Conservation (phyloP, 2,888 invertebrate genomes). For the Phortica okadai region DNA sequence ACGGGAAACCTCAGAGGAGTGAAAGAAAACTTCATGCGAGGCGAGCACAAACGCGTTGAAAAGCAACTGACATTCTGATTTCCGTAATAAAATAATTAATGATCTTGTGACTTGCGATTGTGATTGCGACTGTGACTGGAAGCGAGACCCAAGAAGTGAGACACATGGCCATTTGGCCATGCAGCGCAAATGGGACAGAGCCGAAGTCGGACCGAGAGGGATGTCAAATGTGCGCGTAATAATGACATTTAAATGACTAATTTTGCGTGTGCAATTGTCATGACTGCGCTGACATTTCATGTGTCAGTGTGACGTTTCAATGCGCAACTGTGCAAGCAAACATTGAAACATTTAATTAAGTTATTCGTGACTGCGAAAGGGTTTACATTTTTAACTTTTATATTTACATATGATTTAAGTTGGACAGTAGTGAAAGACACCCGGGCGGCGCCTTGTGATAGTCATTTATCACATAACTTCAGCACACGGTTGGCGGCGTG, state of each 20-base stretch:
- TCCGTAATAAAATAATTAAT: constrained; percentile 71
- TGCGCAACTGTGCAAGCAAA: constrained; percentile 37
- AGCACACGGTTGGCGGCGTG: constrained; percentile 52
- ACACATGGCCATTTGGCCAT: background rate
- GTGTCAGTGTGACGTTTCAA: constrained; percentile 29
- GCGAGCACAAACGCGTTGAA: constrained; percentile 51
- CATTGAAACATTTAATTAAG: constrained; percentile 54
- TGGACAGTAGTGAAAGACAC: constrained; percentile 29
- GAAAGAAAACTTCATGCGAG: background rate
- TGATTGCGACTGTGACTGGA: constrained; percentile 35
- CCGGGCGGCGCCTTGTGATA: constrained; percentile 41
- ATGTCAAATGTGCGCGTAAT: constrained; percentile 50
- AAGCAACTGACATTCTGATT: constrained; percentile 70
- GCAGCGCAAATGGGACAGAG: background rate
- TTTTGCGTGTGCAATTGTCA: constrained; percentile 32
- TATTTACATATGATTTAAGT: constrained; percentile 33
- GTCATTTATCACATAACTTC: constrained; percentile 58
- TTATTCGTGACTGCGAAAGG: constrained; percentile 43
- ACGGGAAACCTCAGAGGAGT: background rate
- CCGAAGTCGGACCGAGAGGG: background rate
- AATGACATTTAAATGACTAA: constrained; percentile 66
- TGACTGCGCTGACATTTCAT: constrained; percentile 28
- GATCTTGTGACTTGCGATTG: constrained; percentile 50
- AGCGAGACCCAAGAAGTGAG: constrained; percentile 5
- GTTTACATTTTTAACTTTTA: constrained; percentile 28